These are phyloP conservation scores for Clupea harengus DNA, from an alignment of 2,113 vertebrate species.

Conservation along the genomic window DNA sequence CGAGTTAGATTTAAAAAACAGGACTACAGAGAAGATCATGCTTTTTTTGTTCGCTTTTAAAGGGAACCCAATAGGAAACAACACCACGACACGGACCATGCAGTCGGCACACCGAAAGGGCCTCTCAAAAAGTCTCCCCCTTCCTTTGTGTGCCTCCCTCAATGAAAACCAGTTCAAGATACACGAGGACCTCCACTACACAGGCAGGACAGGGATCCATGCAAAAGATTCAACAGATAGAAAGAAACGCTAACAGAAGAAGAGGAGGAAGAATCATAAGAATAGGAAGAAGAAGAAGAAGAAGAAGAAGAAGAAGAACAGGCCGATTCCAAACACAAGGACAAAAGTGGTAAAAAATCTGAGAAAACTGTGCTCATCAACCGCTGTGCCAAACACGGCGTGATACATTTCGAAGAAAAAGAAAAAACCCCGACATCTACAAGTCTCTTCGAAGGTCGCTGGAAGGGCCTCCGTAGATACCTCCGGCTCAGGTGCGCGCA, in stretches of 20 bases:
- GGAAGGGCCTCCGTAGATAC: not conserved
- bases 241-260: not conserved
- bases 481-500: not conserved
- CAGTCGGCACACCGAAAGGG: constrained; percentile 38
- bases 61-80: constrained; percentile 39
- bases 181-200: constrained; percentile 29
- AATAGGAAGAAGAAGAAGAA: not conserved
- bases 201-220: constrained; percentile 45
- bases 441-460: constrained; percentile 7
- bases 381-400: constrained; percentile 32
- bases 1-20: constrained; percentile 7
- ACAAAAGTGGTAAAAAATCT: constrained; percentile 20
- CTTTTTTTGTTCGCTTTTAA: constrained; percentile 28
- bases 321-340: not conserved
- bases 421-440: constrained; percentile 8
- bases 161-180: constrained; percentile 8
- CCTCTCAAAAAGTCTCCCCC: not conserved
- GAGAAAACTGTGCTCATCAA: constrained; percentile 27
- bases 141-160: not conserved
- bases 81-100: constrained; percentile 57
- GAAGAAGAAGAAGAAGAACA: not conserved
- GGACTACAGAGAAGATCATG: constrained; percentile 37
- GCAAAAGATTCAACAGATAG: constrained; percentile 34
- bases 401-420: not conserved
- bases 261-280: not conserved